Evolutionary conservation across 2,888 invertebrate genomes (phyloP), one percentile per base, ranked within the genome.

Genomic region (Dasypolia templi): DNA sequence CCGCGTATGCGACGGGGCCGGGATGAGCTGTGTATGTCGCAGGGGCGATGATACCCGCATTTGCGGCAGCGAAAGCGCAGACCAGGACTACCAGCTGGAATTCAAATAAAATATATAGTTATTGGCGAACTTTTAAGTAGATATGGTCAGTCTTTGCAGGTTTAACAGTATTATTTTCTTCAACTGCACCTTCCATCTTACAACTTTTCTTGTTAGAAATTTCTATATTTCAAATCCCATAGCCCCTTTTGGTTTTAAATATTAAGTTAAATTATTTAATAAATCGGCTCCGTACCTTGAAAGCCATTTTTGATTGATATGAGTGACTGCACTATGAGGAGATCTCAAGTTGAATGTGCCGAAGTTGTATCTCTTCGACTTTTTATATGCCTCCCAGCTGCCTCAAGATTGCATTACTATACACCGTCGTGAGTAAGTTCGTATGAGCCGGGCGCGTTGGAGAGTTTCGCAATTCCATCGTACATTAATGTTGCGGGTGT

Each of bases 261-360:
- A 26, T 26, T 29, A 17, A 17, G 7, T 42, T 7, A 26, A 42
- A 26, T 19, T 44, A 44, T 69, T 49, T 65, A 65, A 35, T 35
- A 65, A 39, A 22, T 58, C 29, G 49, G 17, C 14, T 46, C 75
- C 88, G 81, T 90, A 95, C 95, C 95, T 95, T 95, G 89, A 94
- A 95, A 91, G 93, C 93, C 95, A 96, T 96, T 92, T 90, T 91
- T 81, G 82, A 73, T 78, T 83, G 82, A 88, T 88, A 86, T 87
- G 79, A 85, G 90, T 93, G 93, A 93, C 93, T 93, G 92, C 88
- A 91, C 93, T 87, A 84, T 86, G 91, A 93, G 92, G 86, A 91
- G 87, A 91, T 84, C 92, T 91, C 92, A 92, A 93, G 90, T 92
- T 91, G 93, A 95, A 94, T 95, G 95, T 95, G 90, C 91, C 81